Evolutionary conservation across 2,797 vertebrate species (phyloP), one percentile per base, ranked within the genome.

Genomic region (Hypotaenidia okinawae): DNA sequence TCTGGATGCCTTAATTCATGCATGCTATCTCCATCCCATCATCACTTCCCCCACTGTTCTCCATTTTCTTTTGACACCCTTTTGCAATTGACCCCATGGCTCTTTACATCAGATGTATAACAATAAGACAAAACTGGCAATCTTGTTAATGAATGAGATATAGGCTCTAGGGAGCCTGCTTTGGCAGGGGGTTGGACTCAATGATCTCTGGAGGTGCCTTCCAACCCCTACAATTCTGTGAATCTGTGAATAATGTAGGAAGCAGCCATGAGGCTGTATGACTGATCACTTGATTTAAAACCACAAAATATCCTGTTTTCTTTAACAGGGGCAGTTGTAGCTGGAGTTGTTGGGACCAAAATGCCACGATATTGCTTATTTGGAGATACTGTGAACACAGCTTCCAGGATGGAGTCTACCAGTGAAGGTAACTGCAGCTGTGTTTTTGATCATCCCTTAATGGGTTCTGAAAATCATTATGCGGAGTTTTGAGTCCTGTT

Each of bases 321-420:
- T 74, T 43, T 76, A 73, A 75, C 39, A 99, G 99, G 98, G 15
- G 98, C 98, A 3, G 98, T 99, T 79, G 98, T 99, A 22, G 99
- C 99, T 11, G 99, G 99, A 18, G 98, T 99, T 8, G 98, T 99
- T 8, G 98, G 99, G 73, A 99, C 99, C 6, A 99, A 99, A 97
- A 99, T 99, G 99, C 98, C 99, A n/a, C 98, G 98, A 4, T 99
- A 99, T 90, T 99, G 99, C 88, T 97, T 99, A 93, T 99, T 99
- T 97, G 98, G 99, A 89, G 99, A 99, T 73, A 99, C 98, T 0
- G 98, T 99, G 80, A 99, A 99, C 96, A 99, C 98, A 1, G 98
- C 99, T 61, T 99, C 99, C 21, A 97, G 98, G 78, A 99, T 99
- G 99, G 99, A 99, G 97, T 99, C 99, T 82, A 99, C 98, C 66